Conservation (phyloP, 2,797 vertebrate genomes). For the Agapornis canus region DNA sequence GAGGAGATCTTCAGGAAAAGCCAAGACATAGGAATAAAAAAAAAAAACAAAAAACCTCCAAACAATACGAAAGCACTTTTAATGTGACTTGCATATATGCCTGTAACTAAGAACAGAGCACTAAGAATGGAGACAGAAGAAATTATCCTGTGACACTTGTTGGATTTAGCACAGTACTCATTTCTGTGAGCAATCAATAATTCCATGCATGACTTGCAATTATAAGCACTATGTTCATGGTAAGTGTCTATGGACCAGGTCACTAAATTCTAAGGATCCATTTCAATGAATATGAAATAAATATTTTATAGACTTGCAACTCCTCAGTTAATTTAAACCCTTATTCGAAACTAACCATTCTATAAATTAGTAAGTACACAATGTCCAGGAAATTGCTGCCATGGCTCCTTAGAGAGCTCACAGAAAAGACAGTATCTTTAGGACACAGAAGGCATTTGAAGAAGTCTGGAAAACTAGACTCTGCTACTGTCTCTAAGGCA, state of each 20-base stretch:
- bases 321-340: not conserved
- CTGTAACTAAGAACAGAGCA: not conserved
- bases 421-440: not conserved
- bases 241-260: not conserved
- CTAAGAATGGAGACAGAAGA: not conserved
- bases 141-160: not conserved
- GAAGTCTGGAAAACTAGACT: constrained; percentile 32
- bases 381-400: not conserved
- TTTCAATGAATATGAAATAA: not conserved
- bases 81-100: not conserved
- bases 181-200: not conserved
- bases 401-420: not conserved
- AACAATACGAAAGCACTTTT: not conserved
- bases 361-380: not conserved
- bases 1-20: not conserved
- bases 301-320: not conserved
- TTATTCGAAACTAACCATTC: not conserved
- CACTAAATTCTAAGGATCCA: not conserved
- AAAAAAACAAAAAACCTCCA: not conserved
- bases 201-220: not conserved
- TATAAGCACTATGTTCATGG: not conserved
- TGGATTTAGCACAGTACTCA: not conserved
- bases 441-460: not conserved
- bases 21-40: not conserved
- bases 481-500: not conserved